phyloP scores from a whole-genome alignment of 2,797 vertebrate genomes.

The Halcyon smyrnensis region DNA sequence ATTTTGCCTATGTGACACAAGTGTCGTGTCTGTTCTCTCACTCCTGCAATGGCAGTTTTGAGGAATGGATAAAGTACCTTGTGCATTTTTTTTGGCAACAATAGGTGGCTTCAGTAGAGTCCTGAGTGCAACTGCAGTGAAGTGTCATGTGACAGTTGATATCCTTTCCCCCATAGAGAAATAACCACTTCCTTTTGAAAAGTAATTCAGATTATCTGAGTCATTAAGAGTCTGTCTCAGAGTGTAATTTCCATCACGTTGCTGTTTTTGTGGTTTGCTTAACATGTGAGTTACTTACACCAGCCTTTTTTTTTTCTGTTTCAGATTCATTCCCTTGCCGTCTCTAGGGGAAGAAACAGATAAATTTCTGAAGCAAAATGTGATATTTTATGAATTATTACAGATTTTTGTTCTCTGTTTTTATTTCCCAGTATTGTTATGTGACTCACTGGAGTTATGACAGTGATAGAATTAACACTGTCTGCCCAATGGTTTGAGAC shows the following conservation, averaged over 20 bases:
- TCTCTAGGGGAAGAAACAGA: neutral
- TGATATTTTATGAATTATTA: neutral
- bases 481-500: neutral
- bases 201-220: slow-evolving; percentile 73
- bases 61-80: neutral
- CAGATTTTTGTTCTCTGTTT: neutral
- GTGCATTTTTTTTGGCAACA: neutral
- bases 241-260: neutral
- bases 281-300: neutral
- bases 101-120: neutral
- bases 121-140: neutral
- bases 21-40: neutral
- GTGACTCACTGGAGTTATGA: neutral
- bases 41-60: neutral
- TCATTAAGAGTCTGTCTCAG: slow-evolving; percentile 53
- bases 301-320: neutral
- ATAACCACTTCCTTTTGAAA: slow-evolving; percentile 74
- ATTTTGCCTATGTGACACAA: fast-evolving
- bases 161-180: neutral
- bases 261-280: neutral
- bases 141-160: neutral
- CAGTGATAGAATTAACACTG: neutral
- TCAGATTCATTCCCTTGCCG: neutral
- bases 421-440: neutral
- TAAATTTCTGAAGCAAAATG: neutral